Evolutionary conservation across 2,797 vertebrate genomes (phyloP).

Genomic region (Allobates femoralis): DNA sequence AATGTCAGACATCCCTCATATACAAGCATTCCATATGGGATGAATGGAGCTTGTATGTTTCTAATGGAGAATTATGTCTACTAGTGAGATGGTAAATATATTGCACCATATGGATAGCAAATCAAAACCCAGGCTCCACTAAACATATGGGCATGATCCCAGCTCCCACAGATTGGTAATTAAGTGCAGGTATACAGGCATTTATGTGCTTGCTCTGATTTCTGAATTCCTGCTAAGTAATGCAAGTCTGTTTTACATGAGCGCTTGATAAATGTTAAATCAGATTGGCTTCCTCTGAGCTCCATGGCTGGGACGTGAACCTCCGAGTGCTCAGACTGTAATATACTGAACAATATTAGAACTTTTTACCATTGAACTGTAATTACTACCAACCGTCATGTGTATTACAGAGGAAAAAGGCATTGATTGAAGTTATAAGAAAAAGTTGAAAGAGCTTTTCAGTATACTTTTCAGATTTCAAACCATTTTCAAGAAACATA

Average conservation of each 20-base stretch:
- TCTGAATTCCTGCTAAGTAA: constrained; percentile 42
- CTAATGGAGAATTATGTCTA: constrained; percentile 42
- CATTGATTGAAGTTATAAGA: background rate
- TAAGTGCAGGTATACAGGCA: constrained; percentile 53
- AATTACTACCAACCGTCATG: background rate
- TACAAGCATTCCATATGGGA: constrained; percentile 22
- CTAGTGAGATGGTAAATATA: constrained; percentile 32
- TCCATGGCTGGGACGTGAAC: background rate
- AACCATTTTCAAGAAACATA: too few relatives aligned
- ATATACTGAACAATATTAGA: background rate
- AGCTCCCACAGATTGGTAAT: constrained; percentile 47
- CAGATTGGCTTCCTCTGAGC: constrained; percentile 36
- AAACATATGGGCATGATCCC: constrained; percentile 43
- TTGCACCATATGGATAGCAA: constrained; percentile 47
- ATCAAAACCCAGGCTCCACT: constrained; percentile 29
- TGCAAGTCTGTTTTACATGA: constrained; percentile 56
- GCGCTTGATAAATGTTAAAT: constrained; percentile 45
- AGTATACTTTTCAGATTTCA: too few relatives aligned
- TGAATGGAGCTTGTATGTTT: constrained; percentile 34
- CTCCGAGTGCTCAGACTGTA: background rate
- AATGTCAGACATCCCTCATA: constrained; percentile 31
- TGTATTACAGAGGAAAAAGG: background rate
- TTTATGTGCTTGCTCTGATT: constrained; percentile 37
- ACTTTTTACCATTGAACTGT: background rate
- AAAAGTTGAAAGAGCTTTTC: too few relatives aligned